A percentile compares a stretch with the other conserved stretches of the same genome.
Evolutionary conservation across 2,888 invertebrate genomes (phyloP).

Genomic region (Drosophila mimetica): DNA sequence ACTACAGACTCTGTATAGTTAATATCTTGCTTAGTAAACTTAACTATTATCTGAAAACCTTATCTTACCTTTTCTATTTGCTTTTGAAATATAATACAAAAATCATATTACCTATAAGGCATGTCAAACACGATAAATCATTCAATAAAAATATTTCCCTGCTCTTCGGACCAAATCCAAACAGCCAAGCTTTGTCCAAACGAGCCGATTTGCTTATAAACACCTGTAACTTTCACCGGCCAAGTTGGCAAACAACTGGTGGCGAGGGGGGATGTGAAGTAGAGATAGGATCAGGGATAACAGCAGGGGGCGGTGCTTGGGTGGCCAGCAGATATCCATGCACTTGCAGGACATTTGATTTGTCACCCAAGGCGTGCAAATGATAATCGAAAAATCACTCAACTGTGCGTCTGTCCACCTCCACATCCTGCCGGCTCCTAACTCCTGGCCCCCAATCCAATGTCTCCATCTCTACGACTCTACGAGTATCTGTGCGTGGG

Average conservation of each 20-base stretch:
- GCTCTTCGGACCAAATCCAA: background rate
- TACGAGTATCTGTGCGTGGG: constrained; percentile 21
- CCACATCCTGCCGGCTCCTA: constrained; percentile 12
- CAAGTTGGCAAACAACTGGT: constrained; percentile 38
- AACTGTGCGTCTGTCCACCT: constrained; percentile 61
- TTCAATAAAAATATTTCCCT: background rate
- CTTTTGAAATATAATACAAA: background rate
- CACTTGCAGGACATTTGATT: constrained; percentile 76
- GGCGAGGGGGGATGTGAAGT: background rate
- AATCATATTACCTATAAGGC: background rate
- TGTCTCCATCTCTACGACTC: constrained; percentile 1
- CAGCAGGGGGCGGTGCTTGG: constrained; percentile 1
- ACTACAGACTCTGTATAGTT: too few species aligned
- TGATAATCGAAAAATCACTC: constrained; percentile 80
- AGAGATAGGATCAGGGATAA: constrained; percentile 4
- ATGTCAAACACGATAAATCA: background rate
- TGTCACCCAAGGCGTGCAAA: constrained; percentile 81
- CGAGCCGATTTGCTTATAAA: constrained; percentile 39
- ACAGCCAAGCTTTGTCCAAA: background rate
- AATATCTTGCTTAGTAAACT: too few species aligned
- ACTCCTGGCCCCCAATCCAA: background rate
- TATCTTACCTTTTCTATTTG: too few species aligned
- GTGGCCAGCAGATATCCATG: constrained; percentile 47
- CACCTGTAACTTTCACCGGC: constrained; percentile 63
- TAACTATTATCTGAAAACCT: too few species aligned